phyloP scores from a whole-genome alignment of 2,113 vertebrate species.

The Microcebus tavaratra region DNA sequence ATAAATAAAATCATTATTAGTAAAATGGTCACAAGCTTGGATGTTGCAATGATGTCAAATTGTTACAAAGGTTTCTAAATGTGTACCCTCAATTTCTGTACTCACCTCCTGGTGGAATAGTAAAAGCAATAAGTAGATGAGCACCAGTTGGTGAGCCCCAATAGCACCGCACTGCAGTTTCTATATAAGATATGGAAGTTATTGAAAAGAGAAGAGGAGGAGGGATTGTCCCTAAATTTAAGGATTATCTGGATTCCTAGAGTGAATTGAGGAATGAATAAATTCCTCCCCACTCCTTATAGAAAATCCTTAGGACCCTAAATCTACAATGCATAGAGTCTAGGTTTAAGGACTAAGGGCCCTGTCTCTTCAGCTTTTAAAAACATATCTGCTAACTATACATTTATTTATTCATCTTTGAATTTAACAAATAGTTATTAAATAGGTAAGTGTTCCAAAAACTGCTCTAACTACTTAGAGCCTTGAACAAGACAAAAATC shows the following conservation, averaged over 20 bases:
- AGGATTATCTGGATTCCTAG: background rate
- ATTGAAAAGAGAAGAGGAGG: background rate
- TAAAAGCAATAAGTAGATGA: background rate
- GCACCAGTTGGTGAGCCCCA: accelerated
- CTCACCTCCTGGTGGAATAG: background rate
- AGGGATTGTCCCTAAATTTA: background rate
- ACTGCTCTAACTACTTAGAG: background rate
- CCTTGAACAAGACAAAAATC: background rate
- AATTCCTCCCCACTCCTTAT: background rate
- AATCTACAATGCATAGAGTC: background rate
- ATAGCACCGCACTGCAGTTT: accelerated
- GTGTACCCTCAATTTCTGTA: background rate
- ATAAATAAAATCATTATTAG: background rate
- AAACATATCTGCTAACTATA: background rate
- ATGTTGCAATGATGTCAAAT: background rate
- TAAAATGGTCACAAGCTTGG: background rate
- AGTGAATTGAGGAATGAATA: background rate
- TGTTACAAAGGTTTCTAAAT: background rate
- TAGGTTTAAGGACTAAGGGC: background rate
- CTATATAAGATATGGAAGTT: background rate
- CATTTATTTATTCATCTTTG: background rate
- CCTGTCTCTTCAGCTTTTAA: background rate
- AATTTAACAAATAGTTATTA: background rate
- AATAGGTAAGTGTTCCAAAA: background rate
- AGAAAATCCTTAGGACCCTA: background rate